Conservation (phyloP, 2,888 invertebrate species). For the Lapara coniferarum region DNA sequence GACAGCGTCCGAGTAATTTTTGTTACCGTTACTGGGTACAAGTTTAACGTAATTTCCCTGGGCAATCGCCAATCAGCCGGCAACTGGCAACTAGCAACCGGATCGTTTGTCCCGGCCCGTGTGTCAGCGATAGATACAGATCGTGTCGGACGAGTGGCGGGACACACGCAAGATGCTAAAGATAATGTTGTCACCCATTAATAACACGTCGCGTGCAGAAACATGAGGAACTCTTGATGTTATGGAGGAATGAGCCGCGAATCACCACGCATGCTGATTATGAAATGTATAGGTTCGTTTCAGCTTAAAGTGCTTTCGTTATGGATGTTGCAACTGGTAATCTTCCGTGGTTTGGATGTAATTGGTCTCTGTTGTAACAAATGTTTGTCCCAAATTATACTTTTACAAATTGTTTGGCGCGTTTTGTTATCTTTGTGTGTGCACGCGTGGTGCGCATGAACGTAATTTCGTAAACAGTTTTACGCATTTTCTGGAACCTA, state of each 20-base stretch:
- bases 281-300: neutral
- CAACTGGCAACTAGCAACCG: slow-evolving; percentile 15
- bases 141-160: slow-evolving; percentile 44
- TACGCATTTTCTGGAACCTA: neutral
- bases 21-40: slow-evolving; percentile 22
- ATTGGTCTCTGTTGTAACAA: neutral
- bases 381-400: neutral
- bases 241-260: slow-evolving; percentile 17
- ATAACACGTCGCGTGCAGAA: slow-evolving; percentile 25
- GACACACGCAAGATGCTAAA: slow-evolving; percentile 47
- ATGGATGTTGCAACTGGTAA: neutral
- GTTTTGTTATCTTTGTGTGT: neutral
- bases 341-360: neutral
- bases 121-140: slow-evolving; percentile 50
- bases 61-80: slow-evolving; percentile 22
- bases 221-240: slow-evolving; percentile 7
- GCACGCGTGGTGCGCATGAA: neutral
- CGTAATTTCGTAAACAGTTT: no score
- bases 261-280: slow-evolving; percentile 10
- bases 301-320: neutral
- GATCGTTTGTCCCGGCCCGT: slow-evolving; percentile 30
- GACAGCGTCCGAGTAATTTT: slow-evolving; percentile 10
- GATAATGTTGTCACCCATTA: slow-evolving; percentile 40
- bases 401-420: no score
- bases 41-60: slow-evolving; percentile 25